Percentiles rank a stretch among this genome's conserved stretches.
Evolutionary conservation across 2,888 invertebrate genomes (phyloP).

Genomic region (Thera obeliscata): DNA sequence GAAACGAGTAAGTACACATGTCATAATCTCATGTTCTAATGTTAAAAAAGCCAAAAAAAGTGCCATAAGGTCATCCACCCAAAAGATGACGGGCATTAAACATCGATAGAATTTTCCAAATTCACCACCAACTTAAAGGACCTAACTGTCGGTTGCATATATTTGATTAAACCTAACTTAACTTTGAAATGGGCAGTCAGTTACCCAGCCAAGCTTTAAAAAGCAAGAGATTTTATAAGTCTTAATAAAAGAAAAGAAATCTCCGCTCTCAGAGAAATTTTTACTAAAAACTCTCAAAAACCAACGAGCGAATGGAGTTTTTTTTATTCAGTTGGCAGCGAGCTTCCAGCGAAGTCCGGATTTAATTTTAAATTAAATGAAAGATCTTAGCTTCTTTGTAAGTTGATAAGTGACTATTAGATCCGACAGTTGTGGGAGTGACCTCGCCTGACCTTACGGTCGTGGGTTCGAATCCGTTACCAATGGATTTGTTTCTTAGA

Average conservation of each 20-base stretch:
- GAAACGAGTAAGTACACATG: too few species aligned
- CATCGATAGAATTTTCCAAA: too few species aligned
- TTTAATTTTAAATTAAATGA: slow-evolving; percentile 32
- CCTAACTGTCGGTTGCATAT: too few species aligned
- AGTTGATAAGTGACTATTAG: slow-evolving; percentile 5
- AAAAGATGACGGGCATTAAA: too few species aligned
- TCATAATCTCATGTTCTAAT: too few species aligned
- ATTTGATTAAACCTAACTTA: background rate
- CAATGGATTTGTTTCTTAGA: too few species aligned
- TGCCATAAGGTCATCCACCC: too few species aligned
- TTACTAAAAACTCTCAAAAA: slow-evolving; percentile 14
- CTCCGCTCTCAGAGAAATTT: background rate
- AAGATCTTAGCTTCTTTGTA: slow-evolving; percentile 15
- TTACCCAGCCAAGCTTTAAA: background rate
- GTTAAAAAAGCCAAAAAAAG: too few species aligned
- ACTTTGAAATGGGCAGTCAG: background rate
- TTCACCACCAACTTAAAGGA: too few species aligned
- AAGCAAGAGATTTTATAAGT: background rate
- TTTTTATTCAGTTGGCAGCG: slow-evolving; percentile 15
- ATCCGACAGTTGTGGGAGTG: background rate
- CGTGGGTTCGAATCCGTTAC: too few species aligned
- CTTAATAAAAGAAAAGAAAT: slow-evolving; percentile 1
- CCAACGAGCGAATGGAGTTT: slow-evolving; percentile 8
- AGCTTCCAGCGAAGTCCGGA: slow-evolving; percentile 15
- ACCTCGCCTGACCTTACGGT: too few species aligned